These are phyloP conservation scores for Temnopleurus reevesii DNA, from an alignment of 53 echinoderm and acorn worm species.

Conservation along the genomic window DNA sequence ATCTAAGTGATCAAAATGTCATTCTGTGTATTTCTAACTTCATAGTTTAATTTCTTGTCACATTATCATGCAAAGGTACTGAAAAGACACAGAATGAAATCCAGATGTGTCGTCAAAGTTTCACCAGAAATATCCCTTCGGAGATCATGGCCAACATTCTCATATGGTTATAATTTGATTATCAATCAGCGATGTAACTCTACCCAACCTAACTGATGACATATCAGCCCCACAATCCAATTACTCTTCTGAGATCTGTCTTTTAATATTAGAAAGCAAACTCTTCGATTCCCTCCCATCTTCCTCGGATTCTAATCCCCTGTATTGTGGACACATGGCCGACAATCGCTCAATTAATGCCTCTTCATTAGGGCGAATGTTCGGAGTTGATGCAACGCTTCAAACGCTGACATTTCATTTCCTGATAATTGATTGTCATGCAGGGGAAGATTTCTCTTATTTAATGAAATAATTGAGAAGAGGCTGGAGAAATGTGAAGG, in stretches of 20 bases:
- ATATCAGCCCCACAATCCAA: slow-evolving; percentile 11
- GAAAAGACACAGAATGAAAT: not conserved
- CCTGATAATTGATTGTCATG: slow-evolving; percentile 29
- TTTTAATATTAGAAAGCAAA: slow-evolving; percentile 12
- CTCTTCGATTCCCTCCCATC: not conserved
- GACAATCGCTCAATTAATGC: slow-evolving; percentile 32
- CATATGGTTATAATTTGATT: slow-evolving; percentile 24
- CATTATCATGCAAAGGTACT: not conserved
- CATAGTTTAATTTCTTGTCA: too few species aligned
- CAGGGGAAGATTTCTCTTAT: not conserved
- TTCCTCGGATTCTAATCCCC: not conserved
- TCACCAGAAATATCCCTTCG: not conserved
- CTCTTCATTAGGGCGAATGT: slow-evolving; percentile 34
- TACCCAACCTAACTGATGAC: slow-evolving; percentile 25
- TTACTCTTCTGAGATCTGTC: slow-evolving; percentile 6
- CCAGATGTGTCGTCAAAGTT: not conserved
- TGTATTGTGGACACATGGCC: slow-evolving; percentile 6
- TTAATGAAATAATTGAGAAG: not conserved
- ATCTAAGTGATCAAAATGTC: too few species aligned
- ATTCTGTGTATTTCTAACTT: too few species aligned
- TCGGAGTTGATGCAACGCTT: slow-evolving; percentile 18
- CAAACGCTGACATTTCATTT: slow-evolving; percentile 18
- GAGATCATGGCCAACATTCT: slow-evolving; percentile 30
- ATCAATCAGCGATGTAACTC: slow-evolving; percentile 47
- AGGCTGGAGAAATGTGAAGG: not conserved